Evolutionary conservation across 2,113 vertebrate genomes (phyloP).

Genomic region (Nothobranchius kuhntae): DNA sequence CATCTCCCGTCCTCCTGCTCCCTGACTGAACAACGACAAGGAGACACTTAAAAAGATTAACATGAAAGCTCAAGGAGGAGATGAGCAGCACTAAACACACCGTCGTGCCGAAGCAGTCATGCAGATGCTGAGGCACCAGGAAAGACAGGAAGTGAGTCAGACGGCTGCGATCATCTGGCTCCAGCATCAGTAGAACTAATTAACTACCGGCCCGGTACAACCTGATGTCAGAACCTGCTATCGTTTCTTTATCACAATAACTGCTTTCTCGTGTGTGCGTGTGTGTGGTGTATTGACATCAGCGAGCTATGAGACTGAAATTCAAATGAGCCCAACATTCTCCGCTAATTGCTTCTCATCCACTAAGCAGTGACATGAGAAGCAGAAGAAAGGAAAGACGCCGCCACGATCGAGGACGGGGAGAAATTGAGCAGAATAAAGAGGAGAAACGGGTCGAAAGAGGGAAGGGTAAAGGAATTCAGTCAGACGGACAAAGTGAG

Average conservation of each 20-base stretch:
- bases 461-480: conserved; percentile 39
- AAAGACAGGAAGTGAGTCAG: conserved; percentile 31
- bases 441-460: conserved; percentile 12
- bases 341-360: conserved; percentile 43
- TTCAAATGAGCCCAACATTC: conserved; percentile 41
- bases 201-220: conserved; percentile 35
- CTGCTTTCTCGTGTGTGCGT: conserved; percentile 18
- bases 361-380: conserved; percentile 28
- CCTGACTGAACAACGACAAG: conserved; percentile 33
- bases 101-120: neutral
- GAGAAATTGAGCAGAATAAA: conserved; percentile 40
- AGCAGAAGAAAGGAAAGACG: conserved; percentile 15
- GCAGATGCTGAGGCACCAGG: conserved; percentile 19
- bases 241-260: conserved; percentile 40
- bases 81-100: conserved; percentile 11
- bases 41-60: conserved; percentile 51
- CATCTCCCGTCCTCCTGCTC: conserved; percentile 29
- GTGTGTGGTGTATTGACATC: conserved; percentile 7
- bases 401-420: conserved; percentile 9
- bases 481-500: conserved; percentile 22
- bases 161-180: conserved; percentile 23
- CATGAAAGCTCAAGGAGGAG: conserved; percentile 12
- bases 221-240: conserved; percentile 24
- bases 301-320: conserved; percentile 1
- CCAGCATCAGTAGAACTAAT: conserved; percentile 61